Conservation (phyloP, 2,113 vertebrate genomes). For the Trematomus loennbergii region DNA sequence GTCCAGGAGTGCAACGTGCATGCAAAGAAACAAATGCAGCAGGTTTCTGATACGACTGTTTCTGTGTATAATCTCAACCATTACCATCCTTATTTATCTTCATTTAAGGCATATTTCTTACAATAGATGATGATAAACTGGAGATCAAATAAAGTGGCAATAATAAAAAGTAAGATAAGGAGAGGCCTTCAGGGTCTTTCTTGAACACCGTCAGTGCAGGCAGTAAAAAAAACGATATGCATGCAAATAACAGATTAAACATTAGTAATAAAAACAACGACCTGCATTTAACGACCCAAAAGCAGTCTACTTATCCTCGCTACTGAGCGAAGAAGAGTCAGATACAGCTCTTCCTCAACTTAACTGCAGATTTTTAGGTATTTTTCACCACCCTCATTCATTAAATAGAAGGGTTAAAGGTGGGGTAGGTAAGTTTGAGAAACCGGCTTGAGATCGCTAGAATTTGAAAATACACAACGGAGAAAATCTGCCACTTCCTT, state of each 20-base stretch:
- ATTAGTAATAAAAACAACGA: background rate
- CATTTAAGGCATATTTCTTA: too few species aligned
- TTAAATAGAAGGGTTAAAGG: too few species aligned
- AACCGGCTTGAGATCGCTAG: too few species aligned
- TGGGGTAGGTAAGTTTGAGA: too few species aligned
- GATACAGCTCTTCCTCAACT: slow-evolving; percentile 12
- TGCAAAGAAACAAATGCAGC: background rate
- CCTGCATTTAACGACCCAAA: background rate
- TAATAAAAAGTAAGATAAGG: too few species aligned
- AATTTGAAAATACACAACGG: too few species aligned
- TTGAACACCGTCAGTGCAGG: too few species aligned
- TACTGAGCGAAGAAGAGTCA: background rate
- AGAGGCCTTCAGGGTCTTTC: too few species aligned
- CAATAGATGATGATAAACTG: too few species aligned
- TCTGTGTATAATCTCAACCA: background rate
- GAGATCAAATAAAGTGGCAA: background rate
- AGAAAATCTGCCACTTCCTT: too few species aligned
- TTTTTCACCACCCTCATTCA: too few species aligned
- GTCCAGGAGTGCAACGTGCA: background rate
- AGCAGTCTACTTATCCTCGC: background rate
- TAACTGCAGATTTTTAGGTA: too few species aligned
- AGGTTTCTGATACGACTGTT: background rate
- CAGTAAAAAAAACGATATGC: background rate
- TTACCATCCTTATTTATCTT: background rate
- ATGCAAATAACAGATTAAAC: background rate